These are phyloP conservation scores for Drusus annulatus DNA, from an alignment of 1,140 invertebrate species.

Conservation along the genomic window DNA sequence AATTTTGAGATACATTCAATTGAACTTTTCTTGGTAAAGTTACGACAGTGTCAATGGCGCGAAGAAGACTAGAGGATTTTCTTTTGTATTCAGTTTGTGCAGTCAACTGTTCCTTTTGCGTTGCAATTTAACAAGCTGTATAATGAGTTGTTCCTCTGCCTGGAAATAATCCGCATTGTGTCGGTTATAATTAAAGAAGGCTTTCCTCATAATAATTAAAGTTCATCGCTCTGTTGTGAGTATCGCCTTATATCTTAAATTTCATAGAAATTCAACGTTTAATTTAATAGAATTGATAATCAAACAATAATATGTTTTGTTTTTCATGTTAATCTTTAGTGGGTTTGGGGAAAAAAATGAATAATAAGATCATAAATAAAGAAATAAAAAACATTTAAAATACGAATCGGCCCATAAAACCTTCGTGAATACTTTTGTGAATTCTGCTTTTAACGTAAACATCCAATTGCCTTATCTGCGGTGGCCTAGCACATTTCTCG, in stretches of 20 bases:
- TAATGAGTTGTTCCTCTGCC: constrained; percentile 52
- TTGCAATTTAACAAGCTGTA: constrained; percentile 49
- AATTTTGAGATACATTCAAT: constrained; percentile 56
- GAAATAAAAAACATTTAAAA: no score
- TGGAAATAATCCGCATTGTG: constrained; percentile 20
- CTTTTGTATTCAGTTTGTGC: constrained; percentile 49
- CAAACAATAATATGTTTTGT: no score
- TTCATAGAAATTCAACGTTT: no score
- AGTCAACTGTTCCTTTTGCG: constrained; percentile 42
- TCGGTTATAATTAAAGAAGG: background rate
- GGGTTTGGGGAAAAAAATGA: no score
- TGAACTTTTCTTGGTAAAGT: constrained; percentile 56
- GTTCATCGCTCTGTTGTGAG: background rate
- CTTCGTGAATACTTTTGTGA: constrained; percentile 9
- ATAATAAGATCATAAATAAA: no score
- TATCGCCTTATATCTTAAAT: background rate
- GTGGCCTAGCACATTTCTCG: constrained; percentile 18
- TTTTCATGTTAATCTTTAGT: no score
- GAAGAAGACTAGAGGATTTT: constrained; percentile 48
- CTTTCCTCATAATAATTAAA: constrained; percentile 11
- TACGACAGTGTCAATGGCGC: constrained; percentile 51
- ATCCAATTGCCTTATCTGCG: constrained; percentile 23
- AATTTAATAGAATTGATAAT: no score
- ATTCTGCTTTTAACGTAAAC: constrained; percentile 8
- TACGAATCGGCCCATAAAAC: background rate